Base-by-base conservation (phyloP, 2,888 invertebrate genomes). In the Heliconius charithonia region DNA sequence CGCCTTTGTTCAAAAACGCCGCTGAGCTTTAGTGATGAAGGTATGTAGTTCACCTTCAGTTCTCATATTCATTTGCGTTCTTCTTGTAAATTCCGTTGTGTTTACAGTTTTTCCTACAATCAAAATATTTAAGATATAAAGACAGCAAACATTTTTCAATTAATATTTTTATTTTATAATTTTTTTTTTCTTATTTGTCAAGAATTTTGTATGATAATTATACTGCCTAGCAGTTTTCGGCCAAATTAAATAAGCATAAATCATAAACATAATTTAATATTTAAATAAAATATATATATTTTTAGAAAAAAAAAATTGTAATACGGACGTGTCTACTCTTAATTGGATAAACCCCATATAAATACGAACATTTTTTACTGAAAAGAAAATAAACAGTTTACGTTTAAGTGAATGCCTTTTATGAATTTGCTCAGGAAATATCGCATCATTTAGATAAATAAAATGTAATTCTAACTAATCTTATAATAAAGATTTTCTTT, bases 1-100 rank as follows among this genome's bases (percentile, higher is more conserved):
- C 45, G 25, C 69, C 69, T 67, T 41, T 67, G 67, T 41, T 69
- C 16, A 41, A 19, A 25, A 13, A 6, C n/a, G 25, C 69, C 27
- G 41, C 25, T 27, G 25, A 69, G 41, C 69, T 45, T 72, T 59
- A 37, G 16, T 59, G n/a, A 0, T 3, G n/a, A n/a, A n/a, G 59
- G n/a, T 59, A 72, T 59, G 72, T 59, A 59, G 72, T 37, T 72
- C 59, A 72, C 72, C 59, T 59, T 59, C 59, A 59, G 13, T 72
- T n/a, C 32, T 32, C 13, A 59, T 59, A 72, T n/a, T 37, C 25
- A 32, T 72, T 72, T 32, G 37, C 37, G n/a, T 56, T 59, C 9
- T 32, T 22, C 41, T 25, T 41, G 37, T 67, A 25, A 69, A 45
- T 69, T 69, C 22, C 41, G 1, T 69, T n/a, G 2, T 4, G 25